Evolutionary conservation across 2,888 invertebrate species (phyloP), one percentile per base, ranked within the genome.

Genomic region (Heliconius erato): DNA sequence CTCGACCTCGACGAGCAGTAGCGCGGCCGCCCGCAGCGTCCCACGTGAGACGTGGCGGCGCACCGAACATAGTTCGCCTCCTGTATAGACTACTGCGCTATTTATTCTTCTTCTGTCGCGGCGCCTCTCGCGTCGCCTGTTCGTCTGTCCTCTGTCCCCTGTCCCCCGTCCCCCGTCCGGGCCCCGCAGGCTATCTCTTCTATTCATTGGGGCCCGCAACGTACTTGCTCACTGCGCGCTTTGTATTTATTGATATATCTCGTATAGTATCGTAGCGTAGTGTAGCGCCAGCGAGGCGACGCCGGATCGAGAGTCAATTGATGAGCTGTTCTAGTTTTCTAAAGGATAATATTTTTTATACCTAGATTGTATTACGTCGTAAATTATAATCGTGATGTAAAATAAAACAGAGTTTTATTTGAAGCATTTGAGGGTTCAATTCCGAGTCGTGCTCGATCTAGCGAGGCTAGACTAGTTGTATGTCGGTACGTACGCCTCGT

Each of bases 371-470:
- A 95, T 92, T 92, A 90, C 91, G 88, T 91, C 91, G 90, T 89
- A 92, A 93, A 92, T 93, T 93, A 94, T 93, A 91, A 92, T 94
- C 95, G 95, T 95, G 94, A 95, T 95, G 90, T 92, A 87, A 90
- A 94, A 95, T 95, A 94, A 95, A 95, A 95, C 95, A 94, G 94
- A 96, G 95, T 96, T 96, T 96, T 95, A 95, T 95, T 95, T 95
- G 91, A 91, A 93, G 93, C 93, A 93, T 95, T 95, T 95, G 93
- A 94, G 93, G 94, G 92, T 93, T 91, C 91, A 90, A 89, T 92
- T 90, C 91, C 90, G 93, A 91, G 93, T 94, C 92, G 95, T 94
- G 95, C 94, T 93, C 92, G 89, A 89, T 92, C 95, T 94, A 95
- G 95, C 95, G 91, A 91, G 94, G 95, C 95, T 95, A 94, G 95